phyloP scores from a whole-genome alignment of 2,888 invertebrate species.

The Melangyna quadrimaculata region DNA sequence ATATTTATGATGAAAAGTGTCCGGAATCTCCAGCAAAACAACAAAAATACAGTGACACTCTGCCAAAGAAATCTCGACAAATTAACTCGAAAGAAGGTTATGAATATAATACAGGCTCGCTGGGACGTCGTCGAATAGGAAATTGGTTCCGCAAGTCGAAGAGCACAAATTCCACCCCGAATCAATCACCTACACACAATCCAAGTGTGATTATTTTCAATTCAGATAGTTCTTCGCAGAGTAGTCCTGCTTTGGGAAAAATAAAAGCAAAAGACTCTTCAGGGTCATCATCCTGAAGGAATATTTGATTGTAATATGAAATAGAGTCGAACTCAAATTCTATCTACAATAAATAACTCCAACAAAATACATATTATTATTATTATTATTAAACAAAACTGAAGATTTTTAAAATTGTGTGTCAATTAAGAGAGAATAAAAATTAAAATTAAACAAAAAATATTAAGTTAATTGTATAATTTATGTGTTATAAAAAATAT shows the following conservation, averaged over 20 bases:
- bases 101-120: conserved; percentile 78
- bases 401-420: conserved; percentile 42
- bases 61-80: conserved; percentile 79
- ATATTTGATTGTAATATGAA: not conserved
- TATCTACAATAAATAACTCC: conserved; percentile 13
- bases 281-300: conserved; percentile 64
- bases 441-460: conserved; percentile 8
- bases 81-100: conserved; percentile 68
- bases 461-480: conserved; percentile 46
- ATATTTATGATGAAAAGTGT: conserved; percentile 75
- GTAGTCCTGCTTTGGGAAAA: conserved; percentile 73
- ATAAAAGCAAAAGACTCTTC: conserved; percentile 64
- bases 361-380: conserved; percentile 15
- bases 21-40: conserved; percentile 78
- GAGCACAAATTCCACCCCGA: conserved; percentile 80
- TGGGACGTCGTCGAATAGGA: conserved; percentile 80
- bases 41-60: conserved; percentile 78
- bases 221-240: conserved; percentile 73
- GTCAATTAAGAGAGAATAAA: conserved; percentile 55
- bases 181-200: conserved; percentile 81
- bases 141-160: conserved; percentile 81
- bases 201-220: conserved; percentile 72
- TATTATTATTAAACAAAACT: conserved; percentile 1
- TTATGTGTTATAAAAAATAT: conserved; percentile 44
- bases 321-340: conserved; percentile 54